phyloP scores from a whole-genome alignment of 2,888 invertebrate genomes.

The Tetheella fluctuosa region DNA sequence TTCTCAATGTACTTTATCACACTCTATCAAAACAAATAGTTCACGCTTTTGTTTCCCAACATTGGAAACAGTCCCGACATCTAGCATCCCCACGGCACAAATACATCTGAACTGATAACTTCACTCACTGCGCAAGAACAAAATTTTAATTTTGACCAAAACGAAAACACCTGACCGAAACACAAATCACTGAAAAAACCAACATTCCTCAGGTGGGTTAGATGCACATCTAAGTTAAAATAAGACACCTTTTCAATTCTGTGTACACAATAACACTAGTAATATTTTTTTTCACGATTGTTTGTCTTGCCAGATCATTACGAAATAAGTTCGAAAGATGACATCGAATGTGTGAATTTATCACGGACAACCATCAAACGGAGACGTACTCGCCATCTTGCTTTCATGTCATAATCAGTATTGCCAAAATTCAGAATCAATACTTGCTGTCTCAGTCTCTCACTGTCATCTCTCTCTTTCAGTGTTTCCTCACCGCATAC shows the following conservation, averaged over 20 bases:
- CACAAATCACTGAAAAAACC: conserved; percentile 86
- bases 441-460: conserved; percentile 40
- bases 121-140: conserved; percentile 84
- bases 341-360: conserved; percentile 70
- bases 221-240: conserved; percentile 64
- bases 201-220: conserved; percentile 87
- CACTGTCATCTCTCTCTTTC: conserved; percentile 17
- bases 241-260: conserved; percentile 51
- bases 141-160: conserved; percentile 79
- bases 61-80: conserved; percentile 82
- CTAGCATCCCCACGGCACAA: conserved; percentile 81
- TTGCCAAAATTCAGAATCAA: conserved; percentile 61
- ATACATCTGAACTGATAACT: conserved; percentile 81
- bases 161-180: conserved; percentile 85
- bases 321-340: conserved; percentile 71
- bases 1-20: conserved; percentile 76
- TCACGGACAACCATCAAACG: conserved; percentile 78
- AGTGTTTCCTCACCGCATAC: conserved; percentile 21
- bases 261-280: conserved; percentile 60
- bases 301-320: conserved; percentile 58
- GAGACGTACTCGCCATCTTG: conserved; percentile 84
- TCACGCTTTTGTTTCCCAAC: conserved; percentile 82
- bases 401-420: conserved; percentile 75
- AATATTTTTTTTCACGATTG: conserved; percentile 52
- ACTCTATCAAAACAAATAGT: conserved; percentile 83